A percentile compares a stretch with the other conserved stretches of the same genome.
These are phyloP conservation scores for Echinops telfairi DNA, from an alignment of 2,113 vertebrate species.

Conservation along the genomic window DNA sequence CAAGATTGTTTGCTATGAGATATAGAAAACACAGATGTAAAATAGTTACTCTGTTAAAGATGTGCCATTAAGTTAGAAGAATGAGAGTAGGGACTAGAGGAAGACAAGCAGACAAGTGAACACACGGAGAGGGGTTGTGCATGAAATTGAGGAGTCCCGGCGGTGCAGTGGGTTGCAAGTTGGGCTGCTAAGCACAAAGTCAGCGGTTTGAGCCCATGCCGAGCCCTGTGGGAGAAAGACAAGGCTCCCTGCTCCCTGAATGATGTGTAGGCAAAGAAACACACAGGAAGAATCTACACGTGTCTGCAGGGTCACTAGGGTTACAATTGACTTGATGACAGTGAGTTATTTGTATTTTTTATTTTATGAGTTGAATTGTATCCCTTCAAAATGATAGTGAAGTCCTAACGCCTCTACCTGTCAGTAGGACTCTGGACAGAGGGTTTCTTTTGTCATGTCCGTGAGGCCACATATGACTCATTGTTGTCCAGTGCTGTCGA, in stretches of 20 bases:
- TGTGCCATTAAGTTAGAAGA: not conserved
- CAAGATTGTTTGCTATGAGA: constrained; percentile 3
- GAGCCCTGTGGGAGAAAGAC: not conserved
- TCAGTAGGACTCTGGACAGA: not conserved
- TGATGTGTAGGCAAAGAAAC: too few species aligned
- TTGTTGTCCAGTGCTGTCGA: not conserved
- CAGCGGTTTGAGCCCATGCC: too few species aligned
- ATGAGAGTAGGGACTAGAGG: constrained; percentile 20
- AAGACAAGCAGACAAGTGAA: constrained; percentile 1
- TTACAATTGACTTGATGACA: too few species aligned
- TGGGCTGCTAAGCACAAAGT: too few species aligned
- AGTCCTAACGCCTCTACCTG: too few species aligned
- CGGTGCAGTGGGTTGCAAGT: too few species aligned
- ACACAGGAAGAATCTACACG: too few species aligned
- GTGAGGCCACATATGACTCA: not conserved
- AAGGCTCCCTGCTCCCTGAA: too few species aligned
- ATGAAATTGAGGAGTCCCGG: not conserved
- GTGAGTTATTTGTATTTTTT: too few species aligned
- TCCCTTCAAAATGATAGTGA: too few species aligned
- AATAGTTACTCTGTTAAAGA: not conserved
- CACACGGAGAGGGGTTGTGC: not conserved
- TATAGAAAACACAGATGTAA: not conserved
- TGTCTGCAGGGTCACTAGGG: too few species aligned
- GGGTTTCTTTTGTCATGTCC: not conserved
- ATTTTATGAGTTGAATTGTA: too few species aligned